Evolutionary conservation across 2,888 invertebrate genomes (phyloP).

Genomic region (Anodontia alba): DNA sequence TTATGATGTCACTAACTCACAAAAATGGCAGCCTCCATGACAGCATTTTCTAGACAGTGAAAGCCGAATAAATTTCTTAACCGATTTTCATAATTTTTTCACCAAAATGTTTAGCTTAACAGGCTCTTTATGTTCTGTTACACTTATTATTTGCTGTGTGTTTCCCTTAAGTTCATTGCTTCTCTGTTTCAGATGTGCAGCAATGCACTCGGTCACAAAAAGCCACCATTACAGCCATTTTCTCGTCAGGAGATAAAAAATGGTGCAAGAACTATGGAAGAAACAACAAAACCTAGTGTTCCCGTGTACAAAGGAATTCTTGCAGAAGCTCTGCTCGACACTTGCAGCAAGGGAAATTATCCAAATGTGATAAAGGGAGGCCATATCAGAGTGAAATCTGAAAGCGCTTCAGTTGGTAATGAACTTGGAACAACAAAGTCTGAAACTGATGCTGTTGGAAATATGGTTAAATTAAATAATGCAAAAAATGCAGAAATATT

Average conservation of each 20-base stretch:
- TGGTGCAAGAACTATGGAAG: neutral
- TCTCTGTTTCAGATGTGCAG: slow-evolving; percentile 38
- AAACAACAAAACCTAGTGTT: neutral
- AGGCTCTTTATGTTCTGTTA: no score
- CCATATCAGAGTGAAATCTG: neutral
- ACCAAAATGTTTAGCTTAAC: no score
- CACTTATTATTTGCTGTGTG: no score
- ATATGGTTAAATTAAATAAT: neutral
- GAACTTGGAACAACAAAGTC: no score
- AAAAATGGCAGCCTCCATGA: no score
- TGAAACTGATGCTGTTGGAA: no score
- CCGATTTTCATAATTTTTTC: no score
- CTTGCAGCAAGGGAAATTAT: slow-evolving; percentile 27
- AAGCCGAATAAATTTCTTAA: no score
- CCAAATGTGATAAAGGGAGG: neutral
- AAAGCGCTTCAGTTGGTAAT: no score
- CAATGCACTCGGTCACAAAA: slow-evolving; percentile 31
- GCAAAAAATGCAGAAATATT: neutral
- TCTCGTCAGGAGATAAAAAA: neutral
- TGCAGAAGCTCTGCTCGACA: slow-evolving; percentile 37
- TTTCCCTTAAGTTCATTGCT: no score
- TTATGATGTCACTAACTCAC: no score
- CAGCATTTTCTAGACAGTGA: no score
- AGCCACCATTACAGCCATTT: neutral
- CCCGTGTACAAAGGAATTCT: slow-evolving; percentile 30